Conservation (phyloP, 2,113 vertebrate genomes). For the Speoplatyrhinus poulsoni region DNA sequence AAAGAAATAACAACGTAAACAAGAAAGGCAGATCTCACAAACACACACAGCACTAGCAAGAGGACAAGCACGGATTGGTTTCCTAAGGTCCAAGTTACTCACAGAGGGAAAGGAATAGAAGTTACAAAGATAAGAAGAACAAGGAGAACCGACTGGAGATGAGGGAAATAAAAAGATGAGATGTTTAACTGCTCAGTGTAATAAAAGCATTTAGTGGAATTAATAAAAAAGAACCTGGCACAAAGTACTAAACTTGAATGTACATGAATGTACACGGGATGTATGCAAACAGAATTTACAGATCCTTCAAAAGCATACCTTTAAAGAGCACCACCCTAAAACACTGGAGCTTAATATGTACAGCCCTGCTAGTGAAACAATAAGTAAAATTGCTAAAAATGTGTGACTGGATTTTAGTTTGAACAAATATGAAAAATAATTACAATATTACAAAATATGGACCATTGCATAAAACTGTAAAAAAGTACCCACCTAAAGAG, state of each 20-base stretch:
- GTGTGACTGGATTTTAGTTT: too few species aligned
- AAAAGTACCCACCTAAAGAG: too few species aligned
- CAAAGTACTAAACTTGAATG: not conserved
- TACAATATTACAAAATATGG: not conserved
- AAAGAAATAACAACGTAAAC: constrained; percentile 63
- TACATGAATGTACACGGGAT: not conserved
- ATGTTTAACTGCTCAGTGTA: constrained; percentile 60
- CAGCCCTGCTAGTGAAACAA: too few species aligned
- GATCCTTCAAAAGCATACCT: too few species aligned
- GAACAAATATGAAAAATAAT: not conserved
- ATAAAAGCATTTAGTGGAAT: constrained; percentile 32
- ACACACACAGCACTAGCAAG: constrained; percentile 54
- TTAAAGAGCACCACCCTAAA: too few species aligned
- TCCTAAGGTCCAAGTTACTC: constrained; percentile 84
- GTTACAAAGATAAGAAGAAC: constrained; percentile 96
- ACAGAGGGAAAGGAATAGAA: constrained; percentile 92
- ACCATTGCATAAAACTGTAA: not conserved
- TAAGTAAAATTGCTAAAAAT: too few species aligned
- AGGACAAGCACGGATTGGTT: constrained; percentile 78
- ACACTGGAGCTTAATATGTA: too few species aligned
- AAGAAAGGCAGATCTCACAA: constrained; percentile 30
- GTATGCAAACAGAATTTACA: not conserved
- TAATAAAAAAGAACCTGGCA: constrained; percentile 25
- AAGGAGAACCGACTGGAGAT: constrained; percentile 90
- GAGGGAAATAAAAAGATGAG: constrained; percentile 87